Base-by-base conservation (phyloP, 2,113 vertebrate species). In the Calonectris borealis region DNA sequence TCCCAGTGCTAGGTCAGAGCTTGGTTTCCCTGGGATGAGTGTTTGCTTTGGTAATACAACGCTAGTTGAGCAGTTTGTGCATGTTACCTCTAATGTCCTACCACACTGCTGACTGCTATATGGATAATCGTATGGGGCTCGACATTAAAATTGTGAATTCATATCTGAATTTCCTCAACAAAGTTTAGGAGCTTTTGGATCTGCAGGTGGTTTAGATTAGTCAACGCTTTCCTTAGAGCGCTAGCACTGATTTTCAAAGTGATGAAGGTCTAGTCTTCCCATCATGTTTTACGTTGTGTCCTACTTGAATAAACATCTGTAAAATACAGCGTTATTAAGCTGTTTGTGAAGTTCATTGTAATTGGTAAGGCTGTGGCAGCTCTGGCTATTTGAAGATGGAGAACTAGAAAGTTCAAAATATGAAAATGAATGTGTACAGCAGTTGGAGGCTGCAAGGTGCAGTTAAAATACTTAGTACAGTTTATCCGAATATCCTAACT, bases 231-330 rank as follows among this genome's bases (percentile, higher is more conserved):
- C 36, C n/a, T 38, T 9, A 13, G 52, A 71, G 52, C 42, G 16
- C 27, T 52, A 78, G 60, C 76, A 54, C 48, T 83, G 72, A 86
- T 80, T 66, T 71, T 64, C 57, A 21, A 27, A 61, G 42, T 16
- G 70, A 44, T 34, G 49, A 55, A 65, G 40, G 16, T 69, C 24
- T 57, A 3, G 32, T 69, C 85, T 83, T 83, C 48, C 14, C 22
- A 46, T 73, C 11, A 0, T 21, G 25, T 84, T 29, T n/a, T 42
- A 32, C 0, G 0, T 40, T 52, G 55, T 24, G 36, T 36, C 18
- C 42, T 36, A 27, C 29, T 51, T 46, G 62, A 84, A 21, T 18
- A 61, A 72, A 20, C 4, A 11, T 25, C 42, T 57, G 9, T 62
- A 44, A 73, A 76, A 40, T 16, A 17, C 10, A 65, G 49, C 19